Percentiles rank a stretch among this genome's conserved stretches.
These are phyloP conservation scores for Drosophila birchii DNA, from an alignment of 2,888 invertebrate species.

Conservation along the genomic window DNA sequence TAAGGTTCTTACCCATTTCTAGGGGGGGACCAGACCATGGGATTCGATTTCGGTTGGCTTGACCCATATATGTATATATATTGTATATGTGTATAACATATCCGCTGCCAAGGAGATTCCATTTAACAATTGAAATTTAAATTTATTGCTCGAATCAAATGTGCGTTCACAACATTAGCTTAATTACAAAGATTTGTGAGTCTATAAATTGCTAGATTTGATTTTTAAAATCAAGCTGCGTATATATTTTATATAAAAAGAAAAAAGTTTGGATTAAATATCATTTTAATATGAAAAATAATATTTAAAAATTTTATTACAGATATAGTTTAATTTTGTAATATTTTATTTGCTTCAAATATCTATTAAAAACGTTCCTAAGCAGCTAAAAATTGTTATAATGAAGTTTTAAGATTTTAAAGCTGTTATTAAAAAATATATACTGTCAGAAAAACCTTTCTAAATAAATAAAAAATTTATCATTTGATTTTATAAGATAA, in stretches of 20 bases:
- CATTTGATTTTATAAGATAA: too few species aligned
- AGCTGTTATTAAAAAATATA: too few species aligned
- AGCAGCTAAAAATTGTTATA: background rate
- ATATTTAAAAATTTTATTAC: background rate
- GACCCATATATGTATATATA: slow-evolving; percentile 41
- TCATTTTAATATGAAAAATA: background rate
- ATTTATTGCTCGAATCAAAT: background rate
- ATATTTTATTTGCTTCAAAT: background rate
- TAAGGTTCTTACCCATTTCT: slow-evolving; percentile 7
- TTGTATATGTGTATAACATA: background rate
- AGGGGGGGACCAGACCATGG: background rate
- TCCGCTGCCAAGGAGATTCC: background rate
- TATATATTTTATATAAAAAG: background rate
- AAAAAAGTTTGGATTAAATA: background rate
- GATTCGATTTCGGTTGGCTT: slow-evolving; percentile 38
- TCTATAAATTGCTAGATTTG: background rate
- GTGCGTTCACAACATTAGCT: background rate
- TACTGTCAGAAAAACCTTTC: too few species aligned
- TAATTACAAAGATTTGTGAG: background rate
- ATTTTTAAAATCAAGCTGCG: background rate
- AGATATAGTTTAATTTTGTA: background rate
- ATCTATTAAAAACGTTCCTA: background rate
- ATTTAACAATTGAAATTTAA: background rate
- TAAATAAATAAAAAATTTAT: too few species aligned
- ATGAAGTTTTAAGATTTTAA: too few species aligned